Conservation (phyloP, 2,113 vertebrate genomes). For the Syngnathus scovelli region DNA sequence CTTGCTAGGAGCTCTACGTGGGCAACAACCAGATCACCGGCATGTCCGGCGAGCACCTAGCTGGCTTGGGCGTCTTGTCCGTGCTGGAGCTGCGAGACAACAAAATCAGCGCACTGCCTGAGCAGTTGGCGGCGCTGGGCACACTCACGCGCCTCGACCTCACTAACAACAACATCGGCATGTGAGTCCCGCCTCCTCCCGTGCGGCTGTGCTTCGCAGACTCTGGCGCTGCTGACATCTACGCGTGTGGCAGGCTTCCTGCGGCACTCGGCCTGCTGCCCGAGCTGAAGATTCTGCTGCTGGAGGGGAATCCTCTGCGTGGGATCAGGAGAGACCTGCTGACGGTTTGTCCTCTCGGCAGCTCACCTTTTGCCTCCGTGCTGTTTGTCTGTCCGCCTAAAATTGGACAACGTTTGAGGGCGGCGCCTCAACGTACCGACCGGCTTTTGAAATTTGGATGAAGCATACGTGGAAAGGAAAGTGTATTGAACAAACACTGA, state of each 20-base stretch:
- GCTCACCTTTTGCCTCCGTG: not conserved
- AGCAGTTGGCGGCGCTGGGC: conserved; percentile 77
- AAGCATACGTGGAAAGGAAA: too few species aligned
- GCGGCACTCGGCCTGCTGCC: conserved; percentile 80
- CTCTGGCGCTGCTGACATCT: too few species aligned
- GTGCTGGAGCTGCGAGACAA: conserved; percentile 91
- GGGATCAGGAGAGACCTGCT: conserved; percentile 87
- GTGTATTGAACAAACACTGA: not conserved
- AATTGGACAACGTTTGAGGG: not conserved
- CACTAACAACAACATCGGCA: conserved; percentile 88
- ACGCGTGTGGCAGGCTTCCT: conserved; percentile 73
- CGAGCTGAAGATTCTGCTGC: conserved; percentile 79
- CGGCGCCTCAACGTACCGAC: too few species aligned
- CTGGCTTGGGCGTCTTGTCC: conserved; percentile 75
- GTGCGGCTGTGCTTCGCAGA: too few species aligned
- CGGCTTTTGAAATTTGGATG: not conserved
- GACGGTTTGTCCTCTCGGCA: conserved; percentile 69
- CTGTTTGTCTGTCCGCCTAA: not conserved
- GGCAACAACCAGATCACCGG: conserved; percentile 90
- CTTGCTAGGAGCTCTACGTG: conserved; percentile 81
- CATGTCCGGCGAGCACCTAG: conserved; percentile 75
- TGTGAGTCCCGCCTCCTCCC: conserved; percentile 62
- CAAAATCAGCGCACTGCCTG: conserved; percentile 83
- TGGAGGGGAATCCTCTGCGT: conserved; percentile 92
- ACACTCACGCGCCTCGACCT: conserved; percentile 88